Percentiles rank a stretch among this genome's conserved stretches.
Conservation (phyloP, 1,140 invertebrate genomes). For the Drosophila hydei region DNA sequence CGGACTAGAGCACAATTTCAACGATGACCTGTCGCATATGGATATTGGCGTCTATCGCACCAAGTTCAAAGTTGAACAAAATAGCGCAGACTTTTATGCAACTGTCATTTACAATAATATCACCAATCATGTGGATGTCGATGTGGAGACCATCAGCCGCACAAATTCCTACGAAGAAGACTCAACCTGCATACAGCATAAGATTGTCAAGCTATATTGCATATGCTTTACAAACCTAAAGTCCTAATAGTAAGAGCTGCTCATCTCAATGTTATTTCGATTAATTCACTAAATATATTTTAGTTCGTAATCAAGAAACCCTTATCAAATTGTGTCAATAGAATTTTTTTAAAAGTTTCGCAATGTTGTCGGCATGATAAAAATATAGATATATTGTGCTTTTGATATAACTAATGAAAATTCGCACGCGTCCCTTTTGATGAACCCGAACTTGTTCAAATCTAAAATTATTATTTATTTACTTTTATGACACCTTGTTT, state of each 20-base stretch:
- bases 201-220: slow-evolving; percentile 85
- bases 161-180: slow-evolving; percentile 86
- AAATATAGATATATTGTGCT: too few species aligned
- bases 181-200: slow-evolving; percentile 84
- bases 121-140: slow-evolving; percentile 50
- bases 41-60: slow-evolving; percentile 53
- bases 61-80: slow-evolving; percentile 67
- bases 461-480: too few species aligned
- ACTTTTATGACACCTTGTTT: too few species aligned
- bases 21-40: neutral
- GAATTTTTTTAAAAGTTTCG: too few species aligned
- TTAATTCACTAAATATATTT: neutral
- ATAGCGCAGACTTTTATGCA: slow-evolving; percentile 85
- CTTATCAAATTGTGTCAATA: too few species aligned
- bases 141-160: slow-evolving; percentile 85
- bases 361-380: too few species aligned
- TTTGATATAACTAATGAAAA: too few species aligned
- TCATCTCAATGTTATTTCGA: neutral
- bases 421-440: too few species aligned
- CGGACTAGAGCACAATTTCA: slow-evolving; percentile 20
- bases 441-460: too few species aligned
- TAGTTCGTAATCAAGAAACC: too few species aligned
- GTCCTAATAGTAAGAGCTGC: neutral
- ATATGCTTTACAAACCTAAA: slow-evolving; percentile 44
- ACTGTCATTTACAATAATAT: slow-evolving; percentile 84